Evolutionary conservation across 23 tunicate species (phyloP).

Genomic region (Halocynthia roretzi): DNA sequence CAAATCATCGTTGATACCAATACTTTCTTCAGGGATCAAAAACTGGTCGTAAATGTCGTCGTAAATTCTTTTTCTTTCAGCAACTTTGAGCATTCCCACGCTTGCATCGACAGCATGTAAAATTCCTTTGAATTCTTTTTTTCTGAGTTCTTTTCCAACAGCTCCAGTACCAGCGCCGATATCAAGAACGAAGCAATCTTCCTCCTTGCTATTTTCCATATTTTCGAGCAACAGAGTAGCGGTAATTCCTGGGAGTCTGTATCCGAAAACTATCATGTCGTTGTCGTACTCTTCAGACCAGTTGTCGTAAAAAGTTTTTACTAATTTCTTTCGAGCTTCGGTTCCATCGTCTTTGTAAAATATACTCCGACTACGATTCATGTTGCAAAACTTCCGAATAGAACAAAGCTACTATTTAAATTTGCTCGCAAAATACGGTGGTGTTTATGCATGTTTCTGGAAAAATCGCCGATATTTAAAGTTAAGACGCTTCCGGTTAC

Average conservation of each 20-base stretch:
- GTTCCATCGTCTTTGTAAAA: constrained; percentile 10
- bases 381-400: too few species aligned
- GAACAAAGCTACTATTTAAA: too few species aligned
- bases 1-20: constrained; percentile 7
- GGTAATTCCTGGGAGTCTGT: constrained; percentile 14
- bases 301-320: constrained; percentile 7
- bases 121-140: constrained; percentile 11
- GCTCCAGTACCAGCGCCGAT: constrained; percentile 18
- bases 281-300: constrained; percentile 12
- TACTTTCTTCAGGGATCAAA: not conserved
- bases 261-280: constrained; percentile 17
- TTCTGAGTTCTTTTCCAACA: constrained; percentile 4
- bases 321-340: not conserved
- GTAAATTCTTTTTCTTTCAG: constrained; percentile 10
- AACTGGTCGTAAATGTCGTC: constrained; percentile 17
- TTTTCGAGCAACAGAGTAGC: constrained; percentile 9
- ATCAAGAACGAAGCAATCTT: constrained; percentile 13
- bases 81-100: constrained; percentile 1
- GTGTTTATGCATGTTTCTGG: too few species aligned
- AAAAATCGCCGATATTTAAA: too few species aligned
- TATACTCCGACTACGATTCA: not conserved
- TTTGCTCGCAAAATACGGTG: too few species aligned
- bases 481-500: too few species aligned
- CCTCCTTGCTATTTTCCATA: constrained; percentile 5
- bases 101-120: constrained; percentile 16